Conservation (phyloP, 2,888 invertebrate species). For the Plebejus anna region DNA sequence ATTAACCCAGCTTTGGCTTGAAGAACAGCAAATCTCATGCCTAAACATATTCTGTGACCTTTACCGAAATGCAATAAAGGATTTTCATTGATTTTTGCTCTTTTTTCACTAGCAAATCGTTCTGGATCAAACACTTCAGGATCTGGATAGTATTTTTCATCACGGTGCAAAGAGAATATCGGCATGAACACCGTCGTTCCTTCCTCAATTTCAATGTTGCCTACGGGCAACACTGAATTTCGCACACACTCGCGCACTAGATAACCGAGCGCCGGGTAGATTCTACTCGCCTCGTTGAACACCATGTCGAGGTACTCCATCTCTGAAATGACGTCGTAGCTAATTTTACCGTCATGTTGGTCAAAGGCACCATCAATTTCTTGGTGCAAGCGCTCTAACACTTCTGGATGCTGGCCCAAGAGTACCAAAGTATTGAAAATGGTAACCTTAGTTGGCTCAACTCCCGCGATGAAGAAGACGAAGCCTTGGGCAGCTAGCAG, state of each 20-base stretch:
- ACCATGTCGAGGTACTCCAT: constrained; percentile 13
- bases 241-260: neutral
- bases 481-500: constrained; percentile 55
- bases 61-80: neutral
- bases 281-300: constrained; percentile 2
- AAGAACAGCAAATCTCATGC: neutral
- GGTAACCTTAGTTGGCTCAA: constrained; percentile 55
- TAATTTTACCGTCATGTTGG: neutral
- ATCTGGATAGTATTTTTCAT: constrained; percentile 4
- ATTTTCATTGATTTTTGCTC: neutral
- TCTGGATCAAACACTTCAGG: constrained; percentile 1
- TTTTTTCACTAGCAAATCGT: neutral
- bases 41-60: neutral
- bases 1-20: neutral
- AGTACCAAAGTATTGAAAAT: constrained; percentile 41
- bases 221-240: constrained; percentile 4
- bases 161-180: neutral
- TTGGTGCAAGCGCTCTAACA: neutral
- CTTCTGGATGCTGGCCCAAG: constrained; percentile 5
- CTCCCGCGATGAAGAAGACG: constrained; percentile 59
- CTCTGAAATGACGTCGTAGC: neutral
- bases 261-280: neutral
- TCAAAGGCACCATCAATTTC: neutral
- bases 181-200: neutral
- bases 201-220: neutral